Evolutionary conservation across 2,888 invertebrate genomes (phyloP).

Genomic region (Drosophila limbata): DNA sequence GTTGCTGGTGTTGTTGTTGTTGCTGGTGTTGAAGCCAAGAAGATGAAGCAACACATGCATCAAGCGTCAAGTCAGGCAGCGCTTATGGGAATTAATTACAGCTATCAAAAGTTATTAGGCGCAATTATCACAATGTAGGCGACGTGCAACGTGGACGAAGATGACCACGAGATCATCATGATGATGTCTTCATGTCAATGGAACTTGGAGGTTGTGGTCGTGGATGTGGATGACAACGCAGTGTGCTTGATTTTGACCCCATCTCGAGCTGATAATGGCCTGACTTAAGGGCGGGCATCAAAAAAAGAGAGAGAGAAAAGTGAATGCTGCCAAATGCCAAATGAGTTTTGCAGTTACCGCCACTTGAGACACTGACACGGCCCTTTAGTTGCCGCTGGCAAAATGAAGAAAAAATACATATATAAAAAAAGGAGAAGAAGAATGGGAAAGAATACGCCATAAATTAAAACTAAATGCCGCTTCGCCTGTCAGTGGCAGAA

Average conservation of each 20-base stretch:
- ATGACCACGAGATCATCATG: slow-evolving; percentile 9
- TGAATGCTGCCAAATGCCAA: slow-evolving; percentile 37
- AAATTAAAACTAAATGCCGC: slow-evolving; percentile 81
- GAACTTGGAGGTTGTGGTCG: not conserved
- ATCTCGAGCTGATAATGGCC: slow-evolving; percentile 35
- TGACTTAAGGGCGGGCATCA: slow-evolving; percentile 30
- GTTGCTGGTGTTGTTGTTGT: slow-evolving; percentile 17
- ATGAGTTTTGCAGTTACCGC: slow-evolving; percentile 57
- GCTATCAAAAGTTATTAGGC: slow-evolving; percentile 81
- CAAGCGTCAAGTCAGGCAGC: slow-evolving; percentile 35
- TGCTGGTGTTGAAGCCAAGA: slow-evolving; percentile 1
- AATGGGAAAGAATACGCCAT: slow-evolving; percentile 71
- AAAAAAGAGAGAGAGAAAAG: not conserved
- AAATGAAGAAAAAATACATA: slow-evolving; percentile 10
- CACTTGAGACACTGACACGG: slow-evolving; percentile 61
- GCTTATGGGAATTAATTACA: slow-evolving; percentile 79
- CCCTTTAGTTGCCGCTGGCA: slow-evolving; percentile 37
- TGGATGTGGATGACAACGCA: slow-evolving; percentile 28
- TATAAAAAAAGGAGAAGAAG: slow-evolving; percentile 7
- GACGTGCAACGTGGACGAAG: slow-evolving; percentile 42
- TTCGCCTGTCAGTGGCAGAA: slow-evolving; percentile 61
- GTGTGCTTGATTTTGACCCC: slow-evolving; percentile 17
- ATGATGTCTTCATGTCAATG: slow-evolving; percentile 19
- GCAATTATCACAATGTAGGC: slow-evolving; percentile 77
- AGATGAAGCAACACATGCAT: slow-evolving; percentile 41